These are phyloP conservation scores for Columba janthina DNA, from an alignment of 2,113 vertebrate genomes.

Conservation along the genomic window DNA sequence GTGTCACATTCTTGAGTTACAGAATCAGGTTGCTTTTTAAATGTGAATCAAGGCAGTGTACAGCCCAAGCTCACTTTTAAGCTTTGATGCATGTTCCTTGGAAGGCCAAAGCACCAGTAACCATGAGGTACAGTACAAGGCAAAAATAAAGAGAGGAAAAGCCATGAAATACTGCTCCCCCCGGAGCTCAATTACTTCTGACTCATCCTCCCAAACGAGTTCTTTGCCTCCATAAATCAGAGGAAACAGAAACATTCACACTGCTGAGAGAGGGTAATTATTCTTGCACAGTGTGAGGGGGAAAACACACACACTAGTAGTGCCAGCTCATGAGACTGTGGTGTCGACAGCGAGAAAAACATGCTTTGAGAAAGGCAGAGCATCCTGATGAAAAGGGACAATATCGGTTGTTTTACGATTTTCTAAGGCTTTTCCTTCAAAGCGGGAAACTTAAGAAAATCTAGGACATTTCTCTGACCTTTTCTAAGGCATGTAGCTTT, in stretches of 20 bases:
- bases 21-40: background rate
- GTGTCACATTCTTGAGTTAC: background rate
- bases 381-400: background rate
- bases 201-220: constrained; percentile 56
- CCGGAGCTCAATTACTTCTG: constrained; percentile 56
- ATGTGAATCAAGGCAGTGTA: background rate
- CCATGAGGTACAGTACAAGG: background rate
- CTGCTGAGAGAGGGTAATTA: constrained; percentile 50
- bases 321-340: background rate
- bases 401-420: background rate
- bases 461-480: background rate
- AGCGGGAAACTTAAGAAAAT: background rate
- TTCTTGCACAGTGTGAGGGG: background rate
- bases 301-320: constrained; percentile 10
- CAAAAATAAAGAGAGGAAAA: constrained; percentile 17
- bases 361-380: background rate
- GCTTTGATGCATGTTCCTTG: background rate
- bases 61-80: background rate
- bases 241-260: constrained; percentile 8
- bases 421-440: background rate
- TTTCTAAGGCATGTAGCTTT: background rate
- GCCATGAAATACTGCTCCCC: constrained; percentile 13
- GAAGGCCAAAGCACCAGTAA: constrained; percentile 10
- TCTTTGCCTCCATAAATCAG: constrained; percentile 57
- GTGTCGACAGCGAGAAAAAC: background rate